Percentiles rank a stretch among this genome's conserved stretches.
Conservation (phyloP, 2,888 invertebrate species). For the Eilema griseolum region DNA sequence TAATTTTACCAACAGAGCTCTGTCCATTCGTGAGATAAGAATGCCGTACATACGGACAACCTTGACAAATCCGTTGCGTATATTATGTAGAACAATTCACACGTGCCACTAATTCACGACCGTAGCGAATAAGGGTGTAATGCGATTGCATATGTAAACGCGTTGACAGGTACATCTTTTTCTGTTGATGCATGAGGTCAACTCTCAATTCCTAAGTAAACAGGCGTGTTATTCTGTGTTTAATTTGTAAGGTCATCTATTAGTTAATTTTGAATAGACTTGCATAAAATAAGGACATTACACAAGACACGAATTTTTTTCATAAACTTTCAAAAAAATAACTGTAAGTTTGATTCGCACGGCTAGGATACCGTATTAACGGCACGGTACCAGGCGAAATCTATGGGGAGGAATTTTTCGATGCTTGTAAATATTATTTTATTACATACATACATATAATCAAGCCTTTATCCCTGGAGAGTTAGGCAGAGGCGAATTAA, state of each 20-base stretch:
- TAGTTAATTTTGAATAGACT: background rate
- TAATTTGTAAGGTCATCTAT: background rate
- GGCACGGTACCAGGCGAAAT: too few relatives aligned
- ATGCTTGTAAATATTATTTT: too few relatives aligned
- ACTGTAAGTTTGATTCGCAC: background rate
- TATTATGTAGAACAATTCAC: slow-evolving; percentile 1
- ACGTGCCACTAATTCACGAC: background rate
- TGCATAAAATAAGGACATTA: background rate
- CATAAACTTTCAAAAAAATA: background rate
- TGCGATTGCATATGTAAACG: slow-evolving; percentile 15
- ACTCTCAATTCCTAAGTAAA: background rate
- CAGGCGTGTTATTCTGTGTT: background rate
- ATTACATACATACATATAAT: too few relatives aligned
- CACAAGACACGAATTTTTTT: background rate
- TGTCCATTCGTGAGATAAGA: slow-evolving; percentile 14
- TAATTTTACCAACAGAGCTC: background rate
- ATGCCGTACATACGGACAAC: background rate
- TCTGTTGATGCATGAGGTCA: slow-evolving; percentile 6
- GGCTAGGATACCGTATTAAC: background rate
- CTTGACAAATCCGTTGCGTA: slow-evolving; percentile 12
- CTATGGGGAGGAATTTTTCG: too few relatives aligned
- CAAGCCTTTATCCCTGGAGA: too few relatives aligned
- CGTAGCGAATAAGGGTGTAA: slow-evolving; percentile 20
- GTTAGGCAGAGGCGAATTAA: too few relatives aligned
- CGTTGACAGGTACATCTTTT: background rate